phyloP scores from a whole-genome alignment of 2,888 invertebrate species.

The Drosophila nigritarsus region DNA sequence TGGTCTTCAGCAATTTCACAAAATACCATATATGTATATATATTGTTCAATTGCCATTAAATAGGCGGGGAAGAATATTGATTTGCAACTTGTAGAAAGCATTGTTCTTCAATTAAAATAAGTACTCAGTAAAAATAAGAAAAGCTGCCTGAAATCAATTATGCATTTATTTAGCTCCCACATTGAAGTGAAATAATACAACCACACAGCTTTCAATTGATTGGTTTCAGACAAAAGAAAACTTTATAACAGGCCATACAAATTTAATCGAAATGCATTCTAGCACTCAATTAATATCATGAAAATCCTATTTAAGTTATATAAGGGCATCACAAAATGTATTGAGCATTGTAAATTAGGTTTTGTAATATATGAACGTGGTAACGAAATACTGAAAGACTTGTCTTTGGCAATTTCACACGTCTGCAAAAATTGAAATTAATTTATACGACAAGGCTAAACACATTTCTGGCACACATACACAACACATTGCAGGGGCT shows the following conservation, averaged over 20 bases:
- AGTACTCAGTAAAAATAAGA: slow-evolving; percentile 7
- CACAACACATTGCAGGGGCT: slow-evolving; percentile 4
- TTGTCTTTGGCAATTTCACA: slow-evolving; percentile 67
- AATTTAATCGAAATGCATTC: neutral
- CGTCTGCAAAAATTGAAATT: slow-evolving; percentile 73
- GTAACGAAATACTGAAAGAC: slow-evolving; percentile 1
- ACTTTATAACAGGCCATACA: neutral
- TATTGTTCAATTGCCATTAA: neutral
- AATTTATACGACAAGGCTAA: slow-evolving; percentile 68
- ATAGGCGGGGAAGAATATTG: slow-evolving; percentile 8
- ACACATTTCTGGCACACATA: slow-evolving; percentile 50
- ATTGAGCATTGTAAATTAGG: neutral
- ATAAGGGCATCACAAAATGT: neutral
- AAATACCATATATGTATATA: neutral
- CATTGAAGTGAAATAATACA: slow-evolving; percentile 19
- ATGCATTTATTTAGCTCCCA: slow-evolving; percentile 4
- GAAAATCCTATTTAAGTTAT: neutral
- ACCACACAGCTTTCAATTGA: slow-evolving; percentile 1
- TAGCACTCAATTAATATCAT: neutral
- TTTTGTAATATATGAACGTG: slow-evolving; percentile 1
- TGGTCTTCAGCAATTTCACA: neutral
- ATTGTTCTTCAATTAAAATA: slow-evolving; percentile 20
- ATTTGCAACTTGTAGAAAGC: slow-evolving; percentile 36
- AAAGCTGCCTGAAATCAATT: slow-evolving; percentile 20
- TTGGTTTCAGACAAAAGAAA: neutral